phyloP scores from a whole-genome alignment of 1,140 invertebrate species.

The Lordiphosa clarofinis region DNA sequence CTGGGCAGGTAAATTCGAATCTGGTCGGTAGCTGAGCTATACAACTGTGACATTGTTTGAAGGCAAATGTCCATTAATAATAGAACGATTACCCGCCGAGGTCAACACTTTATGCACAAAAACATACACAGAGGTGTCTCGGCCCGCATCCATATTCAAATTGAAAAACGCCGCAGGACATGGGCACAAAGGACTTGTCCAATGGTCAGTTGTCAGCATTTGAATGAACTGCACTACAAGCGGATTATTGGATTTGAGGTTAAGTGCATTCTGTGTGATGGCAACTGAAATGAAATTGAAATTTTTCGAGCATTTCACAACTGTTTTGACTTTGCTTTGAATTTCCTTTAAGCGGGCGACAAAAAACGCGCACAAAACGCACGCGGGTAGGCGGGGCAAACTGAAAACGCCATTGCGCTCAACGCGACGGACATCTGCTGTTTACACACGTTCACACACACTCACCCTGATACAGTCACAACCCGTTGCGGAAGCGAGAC shows the following conservation, averaged over 20 bases:
- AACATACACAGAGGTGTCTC: slow-evolving; percentile 11
- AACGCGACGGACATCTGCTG: slow-evolving; percentile 25
- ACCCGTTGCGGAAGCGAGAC: slow-evolving; percentile 3
- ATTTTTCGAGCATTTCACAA: slow-evolving; percentile 43
- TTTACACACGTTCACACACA: slow-evolving; percentile 1
- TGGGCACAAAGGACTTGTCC: slow-evolving; percentile 33
- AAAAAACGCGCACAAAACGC: slow-evolving; percentile 48
- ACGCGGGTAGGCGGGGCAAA: slow-evolving; percentile 53
- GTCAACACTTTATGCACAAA: slow-evolving; percentile 63
- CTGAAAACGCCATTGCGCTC: slow-evolving; percentile 55
- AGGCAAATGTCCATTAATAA: slow-evolving; percentile 63
- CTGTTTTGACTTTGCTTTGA: slow-evolving; percentile 59
- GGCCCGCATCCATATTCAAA: slow-evolving; percentile 58
- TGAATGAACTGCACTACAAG: slow-evolving; percentile 69
- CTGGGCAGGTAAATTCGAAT: slow-evolving; percentile 46
- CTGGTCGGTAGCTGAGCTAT: slow-evolving; percentile 34
- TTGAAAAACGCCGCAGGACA: slow-evolving; percentile 58
- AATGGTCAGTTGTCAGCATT: slow-evolving; percentile 24
- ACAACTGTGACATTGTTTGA: slow-evolving; percentile 61
- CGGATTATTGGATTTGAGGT: slow-evolving; percentile 76
- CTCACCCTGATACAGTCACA: slow-evolving; percentile 20
- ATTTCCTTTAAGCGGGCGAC: slow-evolving; percentile 23
- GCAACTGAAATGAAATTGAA: slow-evolving; percentile 42
- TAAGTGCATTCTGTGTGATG: slow-evolving; percentile 61
- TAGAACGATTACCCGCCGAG: slow-evolving; percentile 66